These are phyloP conservation scores for Melanotaenia duboulayi DNA, from an alignment of 2,113 vertebrate species.

Conservation along the genomic window DNA sequence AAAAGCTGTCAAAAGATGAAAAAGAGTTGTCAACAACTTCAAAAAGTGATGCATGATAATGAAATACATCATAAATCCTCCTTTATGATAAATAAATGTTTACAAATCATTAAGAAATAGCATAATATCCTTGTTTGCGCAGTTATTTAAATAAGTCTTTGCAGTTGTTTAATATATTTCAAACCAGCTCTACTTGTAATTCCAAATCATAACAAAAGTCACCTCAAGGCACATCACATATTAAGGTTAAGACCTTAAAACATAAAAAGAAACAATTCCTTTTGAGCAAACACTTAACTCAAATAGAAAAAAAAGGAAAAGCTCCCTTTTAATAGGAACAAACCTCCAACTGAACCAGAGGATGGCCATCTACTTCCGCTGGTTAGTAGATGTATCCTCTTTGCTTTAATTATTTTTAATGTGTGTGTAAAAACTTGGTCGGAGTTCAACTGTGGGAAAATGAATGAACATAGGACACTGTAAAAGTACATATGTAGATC, in stretches of 20 bases:
- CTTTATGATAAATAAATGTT: too few relatives aligned
- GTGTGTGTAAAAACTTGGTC: neutral
- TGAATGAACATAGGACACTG: neutral
- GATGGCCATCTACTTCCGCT: neutral
- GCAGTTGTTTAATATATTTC: neutral
- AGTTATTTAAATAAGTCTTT: neutral
- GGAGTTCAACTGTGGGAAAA: neutral
- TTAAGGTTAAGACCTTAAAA: neutral
- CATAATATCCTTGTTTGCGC: too few relatives aligned
- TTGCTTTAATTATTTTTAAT: neutral
- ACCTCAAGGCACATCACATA: neutral
- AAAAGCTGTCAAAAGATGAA: too few relatives aligned
- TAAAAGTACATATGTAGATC: neutral
- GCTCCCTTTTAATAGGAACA: neutral
- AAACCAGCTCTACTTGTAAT: neutral
- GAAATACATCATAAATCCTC: too few relatives aligned
- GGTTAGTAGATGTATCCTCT: neutral
- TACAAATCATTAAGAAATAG: too few relatives aligned
- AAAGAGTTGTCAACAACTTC: too few relatives aligned
- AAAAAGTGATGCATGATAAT: too few relatives aligned
- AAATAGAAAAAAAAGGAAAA: neutral
- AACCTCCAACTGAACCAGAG: neutral
- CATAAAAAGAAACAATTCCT: neutral
- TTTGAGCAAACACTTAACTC: neutral
- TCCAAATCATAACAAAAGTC: neutral